phyloP scores from a whole-genome alignment of 2,888 invertebrate species.

The Troilus luridus region DNA sequence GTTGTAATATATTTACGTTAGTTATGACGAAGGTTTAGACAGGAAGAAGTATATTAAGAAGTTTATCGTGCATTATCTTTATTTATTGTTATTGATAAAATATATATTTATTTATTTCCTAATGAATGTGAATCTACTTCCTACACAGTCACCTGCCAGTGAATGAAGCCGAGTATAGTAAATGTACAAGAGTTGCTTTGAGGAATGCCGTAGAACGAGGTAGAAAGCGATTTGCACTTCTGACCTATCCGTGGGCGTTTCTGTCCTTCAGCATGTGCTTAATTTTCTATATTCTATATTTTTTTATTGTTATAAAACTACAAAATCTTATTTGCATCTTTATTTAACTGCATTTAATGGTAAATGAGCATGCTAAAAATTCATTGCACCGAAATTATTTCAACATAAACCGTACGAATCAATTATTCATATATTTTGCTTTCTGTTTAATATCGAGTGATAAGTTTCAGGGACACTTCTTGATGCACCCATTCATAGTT shows the following conservation, averaged over 20 bases:
- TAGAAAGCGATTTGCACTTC: not conserved
- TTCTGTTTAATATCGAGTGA: too few species aligned
- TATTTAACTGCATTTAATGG: too few species aligned
- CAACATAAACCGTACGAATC: too few species aligned
- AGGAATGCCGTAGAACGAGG: slow-evolving; percentile 3
- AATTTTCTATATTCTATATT: not conserved
- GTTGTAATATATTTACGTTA: too few species aligned
- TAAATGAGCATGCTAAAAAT: too few species aligned
- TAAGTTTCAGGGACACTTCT: too few species aligned
- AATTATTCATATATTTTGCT: too few species aligned
- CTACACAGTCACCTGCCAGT: not conserved
- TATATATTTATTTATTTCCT: not conserved
- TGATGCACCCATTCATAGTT: too few species aligned
- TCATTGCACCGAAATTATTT: too few species aligned
- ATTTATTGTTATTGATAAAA: not conserved
- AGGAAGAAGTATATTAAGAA: too few species aligned
- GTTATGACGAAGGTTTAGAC: too few species aligned
- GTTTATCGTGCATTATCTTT: not conserved
- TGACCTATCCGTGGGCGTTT: slow-evolving; percentile 26
- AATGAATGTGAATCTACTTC: not conserved
- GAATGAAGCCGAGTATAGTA: not conserved
- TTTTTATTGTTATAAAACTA: not conserved
- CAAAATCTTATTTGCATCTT: not conserved
- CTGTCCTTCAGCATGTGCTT: not conserved
- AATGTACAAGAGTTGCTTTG: not conserved